These are phyloP conservation scores for Sapayoa aenigma DNA, from an alignment of 2,113 vertebrate genomes.

Conservation along the genomic window DNA sequence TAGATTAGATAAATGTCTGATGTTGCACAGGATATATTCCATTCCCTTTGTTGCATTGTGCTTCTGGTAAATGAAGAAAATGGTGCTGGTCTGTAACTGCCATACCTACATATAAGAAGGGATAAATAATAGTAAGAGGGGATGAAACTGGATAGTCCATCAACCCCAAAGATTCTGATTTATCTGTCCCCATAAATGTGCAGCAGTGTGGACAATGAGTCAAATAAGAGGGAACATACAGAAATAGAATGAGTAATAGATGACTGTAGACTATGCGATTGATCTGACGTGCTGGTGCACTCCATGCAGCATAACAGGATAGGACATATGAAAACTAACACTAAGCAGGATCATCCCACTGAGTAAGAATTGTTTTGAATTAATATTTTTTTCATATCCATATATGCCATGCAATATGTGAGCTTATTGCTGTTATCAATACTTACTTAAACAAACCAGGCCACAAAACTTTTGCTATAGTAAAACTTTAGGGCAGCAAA, in stretches of 20 bases:
- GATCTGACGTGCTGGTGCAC: background rate
- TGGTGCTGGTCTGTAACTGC: background rate
- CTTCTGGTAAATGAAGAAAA: conserved; percentile 19
- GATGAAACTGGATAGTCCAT: conserved; percentile 17
- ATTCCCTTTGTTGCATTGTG: background rate
- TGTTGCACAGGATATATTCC: background rate
- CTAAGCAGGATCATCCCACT: background rate
- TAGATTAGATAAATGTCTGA: background rate
- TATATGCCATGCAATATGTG: background rate
- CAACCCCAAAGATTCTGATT: conserved; percentile 10
- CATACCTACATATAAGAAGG: background rate
- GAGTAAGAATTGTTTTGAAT: background rate
- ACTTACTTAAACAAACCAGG: background rate
- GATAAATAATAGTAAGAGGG: conserved; percentile 43
- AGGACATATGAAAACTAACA: background rate
- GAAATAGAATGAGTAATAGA: background rate
- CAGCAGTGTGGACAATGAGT: background rate
- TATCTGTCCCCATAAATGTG: conserved; percentile 24
- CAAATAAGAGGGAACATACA: background rate
- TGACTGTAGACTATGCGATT: background rate
- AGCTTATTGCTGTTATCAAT: background rate
- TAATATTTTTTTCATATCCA: background rate
- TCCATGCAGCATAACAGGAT: background rate
- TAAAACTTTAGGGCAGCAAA: background rate
- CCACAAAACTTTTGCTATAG: background rate